Base-by-base conservation (phyloP, 2,888 invertebrate species). In the Molorchus minor region DNA sequence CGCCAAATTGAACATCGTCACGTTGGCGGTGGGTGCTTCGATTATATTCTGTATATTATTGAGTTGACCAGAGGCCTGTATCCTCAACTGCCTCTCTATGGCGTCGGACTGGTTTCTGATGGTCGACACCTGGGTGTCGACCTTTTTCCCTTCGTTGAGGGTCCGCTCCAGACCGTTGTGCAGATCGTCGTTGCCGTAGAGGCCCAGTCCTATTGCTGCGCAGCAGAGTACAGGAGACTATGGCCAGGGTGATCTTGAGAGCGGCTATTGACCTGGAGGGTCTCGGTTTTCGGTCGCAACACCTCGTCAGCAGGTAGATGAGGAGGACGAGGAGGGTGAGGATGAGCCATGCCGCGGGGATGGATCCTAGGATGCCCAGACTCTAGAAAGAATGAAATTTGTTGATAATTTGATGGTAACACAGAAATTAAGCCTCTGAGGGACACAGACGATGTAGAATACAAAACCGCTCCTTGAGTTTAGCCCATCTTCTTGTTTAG, bases 141-240 rank as follows among this genome's bases (percentile, higher is more conserved):
- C 90, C 79, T 91, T 90, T 74, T 89, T 86, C 3, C 93, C 90
- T 10, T 95, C 90, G 17, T 71, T 68, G 61, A 74, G 46, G 1
- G 74, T 70, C 54, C 71, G 71, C 71, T 92, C 85, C 77, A 96
- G 84, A 5, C 94, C 95, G 80, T 94, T 94, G 85, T 96, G 95
- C 40, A 95, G 87, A 80, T 95, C 94, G 80, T 96, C 95, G 82
- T 96, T 97, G 33, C 96, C 96, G 82, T 95, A 97, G 36, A 97
- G 87, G 21, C 92, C 96, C 52, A 95, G 87, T 53, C 94, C 96
- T 69, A 72, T 90, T 4, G 94, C 92, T 61, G 92, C 94, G 82
- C 94, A 94, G 77, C 94, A 95, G 66, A 95, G 85, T 61, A 96
- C 89, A n/a, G 49, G 95, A 91, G 12, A 91, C 88, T 62, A 92